Base-by-base conservation (phyloP, 2,113 vertebrate genomes). In the Catagonus wagneri region DNA sequence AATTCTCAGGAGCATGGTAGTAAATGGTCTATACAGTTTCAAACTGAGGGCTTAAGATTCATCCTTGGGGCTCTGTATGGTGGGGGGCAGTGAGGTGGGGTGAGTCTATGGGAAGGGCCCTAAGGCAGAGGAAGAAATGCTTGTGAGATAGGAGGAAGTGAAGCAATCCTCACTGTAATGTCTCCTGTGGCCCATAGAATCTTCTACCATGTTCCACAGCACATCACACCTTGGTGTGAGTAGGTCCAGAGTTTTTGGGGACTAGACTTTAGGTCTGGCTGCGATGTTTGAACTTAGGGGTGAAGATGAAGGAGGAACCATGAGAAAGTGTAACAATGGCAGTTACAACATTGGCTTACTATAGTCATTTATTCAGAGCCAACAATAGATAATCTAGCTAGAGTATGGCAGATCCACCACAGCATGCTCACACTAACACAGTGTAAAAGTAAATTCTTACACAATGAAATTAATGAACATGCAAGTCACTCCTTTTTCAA, bases 321-420 rank as follows among this genome's bases (percentile, higher is more conserved):
- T 12, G 23, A 61, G 58, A 52, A 68, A 83, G 7, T 32, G 22
- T 15, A 71, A 61, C 22, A 14, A 11, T 50, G 32, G 66, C 32
- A n/a, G 72, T 25, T 17, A 11, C 25, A 32, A 34, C 29, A 4
- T 56, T 39, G 69, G 36, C 19, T 89, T 65, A 63, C 22, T 11
- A 2, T 3, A 13, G 1, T 68, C 1, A 16, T 19, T 89, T 75
- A 13, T 16, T 83, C 69, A 90, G 93, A 88, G n/a, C 20, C 74
- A 79, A 58, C 6, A 22, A 32, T 1, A 58, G 6, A 27, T 56
- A 29, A 65, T 75, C 27, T 5, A 39, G 22, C 8, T 6, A 7
- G 14, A 56, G 29, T 20, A 20, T 0, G 0, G 39, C 58, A 65
- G 44, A 74, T 27, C 2, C 4, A 1, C 50, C 74, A 69, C 0